These are phyloP conservation scores for Somateria mollissima DNA, from an alignment of 2,797 vertebrate genomes.

Conservation along the genomic window DNA sequence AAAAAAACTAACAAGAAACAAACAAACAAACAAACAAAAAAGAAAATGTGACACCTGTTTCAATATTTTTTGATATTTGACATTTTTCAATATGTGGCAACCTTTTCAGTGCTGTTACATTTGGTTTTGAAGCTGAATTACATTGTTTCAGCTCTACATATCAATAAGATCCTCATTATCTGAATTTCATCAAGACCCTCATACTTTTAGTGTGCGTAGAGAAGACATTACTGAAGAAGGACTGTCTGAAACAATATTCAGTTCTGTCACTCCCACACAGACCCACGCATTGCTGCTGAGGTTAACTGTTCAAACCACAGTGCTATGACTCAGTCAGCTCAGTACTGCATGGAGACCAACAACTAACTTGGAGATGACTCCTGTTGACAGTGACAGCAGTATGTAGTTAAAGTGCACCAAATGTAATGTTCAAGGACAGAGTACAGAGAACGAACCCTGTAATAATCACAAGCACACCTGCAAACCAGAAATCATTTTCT, in stretches of 20 bases:
- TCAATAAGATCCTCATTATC: not conserved
- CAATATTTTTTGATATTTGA: not conserved
- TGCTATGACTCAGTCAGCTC: not conserved
- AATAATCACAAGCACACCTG: not conserved
- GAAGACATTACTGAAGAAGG: not conserved
- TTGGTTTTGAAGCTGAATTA: not conserved
- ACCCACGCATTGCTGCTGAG: not conserved
- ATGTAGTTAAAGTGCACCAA: not conserved
- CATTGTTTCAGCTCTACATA: not conserved
- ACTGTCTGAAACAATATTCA: not conserved
- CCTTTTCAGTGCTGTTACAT: not conserved
- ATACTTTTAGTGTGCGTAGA: not conserved
- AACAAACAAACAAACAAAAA: no score
- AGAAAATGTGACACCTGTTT: not conserved
- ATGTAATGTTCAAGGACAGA: not conserved
- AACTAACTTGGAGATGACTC: not conserved
- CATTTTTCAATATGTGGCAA: not conserved
- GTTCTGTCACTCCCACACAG: not conserved
- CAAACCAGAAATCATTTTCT: conserved; percentile 12
- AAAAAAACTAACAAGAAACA: not conserved
- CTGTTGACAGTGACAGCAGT: not conserved
- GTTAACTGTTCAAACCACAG: not conserved
- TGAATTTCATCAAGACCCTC: not conserved
- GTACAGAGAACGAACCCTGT: not conserved
- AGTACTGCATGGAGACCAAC: not conserved